A percentile compares a stretch with the other conserved stretches of the same genome.
These are phyloP conservation scores for Mythimna albipuncta DNA, from an alignment of 2,888 invertebrate species.

Conservation along the genomic window DNA sequence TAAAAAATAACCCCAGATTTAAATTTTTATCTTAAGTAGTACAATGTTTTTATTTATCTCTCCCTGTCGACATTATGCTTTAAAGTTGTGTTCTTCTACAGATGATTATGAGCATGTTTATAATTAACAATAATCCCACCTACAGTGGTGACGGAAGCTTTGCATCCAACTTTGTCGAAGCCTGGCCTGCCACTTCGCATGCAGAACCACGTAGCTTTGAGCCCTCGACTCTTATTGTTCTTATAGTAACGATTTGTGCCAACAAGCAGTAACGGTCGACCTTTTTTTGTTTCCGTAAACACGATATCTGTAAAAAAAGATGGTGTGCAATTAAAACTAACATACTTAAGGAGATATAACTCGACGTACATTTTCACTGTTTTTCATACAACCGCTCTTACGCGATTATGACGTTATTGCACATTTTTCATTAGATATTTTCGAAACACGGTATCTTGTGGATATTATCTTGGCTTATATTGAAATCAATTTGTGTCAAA, in stretches of 20 bases:
- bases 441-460: too few relatives aligned
- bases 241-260: constrained; percentile 72
- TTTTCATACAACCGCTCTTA: too few relatives aligned
- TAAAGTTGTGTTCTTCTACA: constrained; percentile 4
- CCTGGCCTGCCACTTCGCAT: constrained; percentile 55
- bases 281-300: constrained; percentile 62
- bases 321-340: background rate
- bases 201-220: constrained; percentile 75
- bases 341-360: background rate
- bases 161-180: constrained; percentile 33
- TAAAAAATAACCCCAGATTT: too few relatives aligned
- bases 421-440: too few relatives aligned
- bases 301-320: constrained; percentile 46
- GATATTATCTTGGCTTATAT: too few relatives aligned
- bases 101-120: constrained; percentile 53
- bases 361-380: too few relatives aligned
- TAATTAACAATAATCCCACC: constrained; percentile 40
- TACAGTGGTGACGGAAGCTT: constrained; percentile 50
- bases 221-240: constrained; percentile 69
- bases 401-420: too few relatives aligned
- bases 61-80: background rate
- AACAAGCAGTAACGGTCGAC: constrained; percentile 69
- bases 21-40: background rate
- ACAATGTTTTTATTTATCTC: background rate
- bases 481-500: too few relatives aligned